phyloP scores from a whole-genome alignment of 2,113 vertebrate species.

The Vidua macroura region DNA sequence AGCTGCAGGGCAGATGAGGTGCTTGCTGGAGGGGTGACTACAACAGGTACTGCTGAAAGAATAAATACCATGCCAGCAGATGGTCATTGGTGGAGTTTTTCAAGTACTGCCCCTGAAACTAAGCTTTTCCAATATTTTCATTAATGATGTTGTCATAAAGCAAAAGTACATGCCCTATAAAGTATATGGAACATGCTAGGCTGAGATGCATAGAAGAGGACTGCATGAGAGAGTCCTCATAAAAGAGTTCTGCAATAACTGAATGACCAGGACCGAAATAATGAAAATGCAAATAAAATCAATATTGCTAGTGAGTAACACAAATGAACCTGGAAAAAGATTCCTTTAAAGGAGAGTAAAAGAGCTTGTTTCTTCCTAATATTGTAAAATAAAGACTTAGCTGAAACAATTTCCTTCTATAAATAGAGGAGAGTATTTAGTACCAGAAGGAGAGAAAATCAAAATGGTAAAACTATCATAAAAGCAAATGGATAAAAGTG shows the following conservation, averaged over 20 bases:
- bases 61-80: neutral
- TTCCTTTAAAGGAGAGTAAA: neutral
- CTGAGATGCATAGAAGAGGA: neutral
- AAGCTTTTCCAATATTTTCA: neutral
- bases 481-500: neutral
- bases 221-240: neutral
- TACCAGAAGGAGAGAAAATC: neutral
- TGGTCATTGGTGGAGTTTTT: neutral
- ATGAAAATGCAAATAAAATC: neutral
- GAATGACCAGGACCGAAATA: neutral
- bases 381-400: neutral
- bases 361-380: neutral
- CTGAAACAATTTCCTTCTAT: neutral
- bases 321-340: neutral
- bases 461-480: neutral
- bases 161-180: neutral
- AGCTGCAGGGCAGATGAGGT: neutral
- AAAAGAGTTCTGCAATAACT: neutral
- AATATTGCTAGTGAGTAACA: neutral
- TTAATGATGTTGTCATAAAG: neutral
- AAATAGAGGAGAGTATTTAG: neutral
- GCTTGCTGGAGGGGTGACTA: neutral
- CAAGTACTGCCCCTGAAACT: neutral
- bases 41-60: neutral
- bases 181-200: neutral